Evolutionary conservation across 2,797 vertebrate species (phyloP), one percentile per base, ranked within the genome.

Genomic region (Microctenopoma lineatum): DNA sequence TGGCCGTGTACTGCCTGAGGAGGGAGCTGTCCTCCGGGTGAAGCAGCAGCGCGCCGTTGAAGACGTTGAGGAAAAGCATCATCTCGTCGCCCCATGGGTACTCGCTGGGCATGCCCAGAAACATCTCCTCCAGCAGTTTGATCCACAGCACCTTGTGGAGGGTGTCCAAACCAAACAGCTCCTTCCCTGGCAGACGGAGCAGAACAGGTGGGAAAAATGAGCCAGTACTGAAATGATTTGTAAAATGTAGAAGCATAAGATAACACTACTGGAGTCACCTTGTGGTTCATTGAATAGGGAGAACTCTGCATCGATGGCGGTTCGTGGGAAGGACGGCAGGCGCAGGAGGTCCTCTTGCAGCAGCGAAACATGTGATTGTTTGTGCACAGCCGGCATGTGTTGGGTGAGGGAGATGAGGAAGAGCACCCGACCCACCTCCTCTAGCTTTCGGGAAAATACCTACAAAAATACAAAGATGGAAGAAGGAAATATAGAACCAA

Each of bases 121-220:
- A 99, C 98, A 99, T 99, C 85, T 99, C 97, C 85, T 99, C 98
- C 66, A 99, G 92, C 32, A 99, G 95, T 80, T 99, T 98, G 89
- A 99, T 98, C 98, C 98, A 99, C 85, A 99, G 84, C 74, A 98
- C 97, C 84, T 99, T 99, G 87, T 99, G 98, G 59, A 99, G 96
- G 4, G 97, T 99, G 85, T 99, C 98, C 6, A 99, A 90, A 18
- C 98, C 98, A 69, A 99, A 99, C 53, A 99, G 93, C 84, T 99
- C 98, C 83, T 99, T 99, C 0, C 98, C 98, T 94, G 92, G 63
- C 54, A 12, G 0, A 18, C 4, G 3, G 1, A 6, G 34, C 18
- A 9, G 26, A 25, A 38, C 11, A 1, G 12, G 18, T 7, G 5
- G 27, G 59, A 44, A 5, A 41, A 7, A 12, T 39, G 12, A 16